Conservation (phyloP, 2,113 vertebrate genomes). For the Datnioides undecimradiatus region DNA sequence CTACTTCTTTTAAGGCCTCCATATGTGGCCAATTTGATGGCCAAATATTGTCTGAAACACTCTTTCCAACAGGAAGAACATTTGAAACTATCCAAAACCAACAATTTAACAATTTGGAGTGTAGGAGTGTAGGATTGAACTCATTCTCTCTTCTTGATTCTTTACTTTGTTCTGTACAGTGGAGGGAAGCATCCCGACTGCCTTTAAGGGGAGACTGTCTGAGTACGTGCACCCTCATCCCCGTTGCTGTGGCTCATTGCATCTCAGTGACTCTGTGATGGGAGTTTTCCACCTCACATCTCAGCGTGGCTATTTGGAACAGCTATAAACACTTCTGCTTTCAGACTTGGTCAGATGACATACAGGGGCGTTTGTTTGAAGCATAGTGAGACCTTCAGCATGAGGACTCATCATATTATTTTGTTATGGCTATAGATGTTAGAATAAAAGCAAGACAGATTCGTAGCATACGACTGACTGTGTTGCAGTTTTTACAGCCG, state of each 20-base stretch:
- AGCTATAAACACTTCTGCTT: background rate
- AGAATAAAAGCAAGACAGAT: background rate
- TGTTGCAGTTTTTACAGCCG: background rate
- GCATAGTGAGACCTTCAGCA: background rate
- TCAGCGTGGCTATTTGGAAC: too few species aligned
- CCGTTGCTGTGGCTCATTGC: background rate
- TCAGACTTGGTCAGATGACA: background rate
- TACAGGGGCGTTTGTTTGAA: background rate
- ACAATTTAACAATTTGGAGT: too few species aligned
- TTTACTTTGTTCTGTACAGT: background rate
- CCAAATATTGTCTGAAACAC: background rate
- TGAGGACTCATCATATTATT: background rate
- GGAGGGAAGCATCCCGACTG: background rate
- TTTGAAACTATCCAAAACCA: background rate
- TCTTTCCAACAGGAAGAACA: background rate
- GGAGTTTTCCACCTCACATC: background rate
- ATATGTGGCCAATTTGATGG: background rate
- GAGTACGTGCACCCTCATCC: background rate
- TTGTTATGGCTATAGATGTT: background rate
- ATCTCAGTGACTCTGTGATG: background rate
- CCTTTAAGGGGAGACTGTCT: background rate
- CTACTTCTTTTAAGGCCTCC: background rate
- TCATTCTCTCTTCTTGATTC: background rate
- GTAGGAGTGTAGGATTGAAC: too few species aligned
- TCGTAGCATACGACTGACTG: background rate